These are phyloP conservation scores for Luperina nickerlii DNA, from an alignment of 2,888 invertebrate genomes.

Conservation along the genomic window DNA sequence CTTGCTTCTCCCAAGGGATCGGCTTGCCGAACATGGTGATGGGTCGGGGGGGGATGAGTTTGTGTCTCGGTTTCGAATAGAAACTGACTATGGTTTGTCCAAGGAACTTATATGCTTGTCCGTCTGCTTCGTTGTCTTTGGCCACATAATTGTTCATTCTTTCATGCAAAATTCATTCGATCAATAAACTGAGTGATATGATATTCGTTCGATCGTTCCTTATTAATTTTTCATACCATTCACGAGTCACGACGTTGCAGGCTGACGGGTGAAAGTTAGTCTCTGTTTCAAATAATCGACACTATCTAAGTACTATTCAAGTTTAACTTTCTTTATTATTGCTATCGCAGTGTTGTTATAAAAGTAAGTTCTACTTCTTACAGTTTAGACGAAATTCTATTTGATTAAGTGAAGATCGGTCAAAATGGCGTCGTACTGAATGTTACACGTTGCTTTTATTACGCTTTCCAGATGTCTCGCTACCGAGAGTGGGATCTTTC, in stretches of 20 bases:
- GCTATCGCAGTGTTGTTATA: conserved; percentile 19
- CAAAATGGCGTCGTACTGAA: conserved; percentile 74
- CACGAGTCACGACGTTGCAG: conserved; percentile 15
- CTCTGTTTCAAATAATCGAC: background rate
- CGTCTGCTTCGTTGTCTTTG: background rate
- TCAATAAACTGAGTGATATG: conserved; percentile 13
- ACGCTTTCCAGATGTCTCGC: conserved; percentile 91
- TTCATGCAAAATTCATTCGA: conserved; percentile 19
- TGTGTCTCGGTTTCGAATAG: too few relatives aligned
- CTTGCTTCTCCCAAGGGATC: too few relatives aligned
- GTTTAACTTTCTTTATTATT: background rate
- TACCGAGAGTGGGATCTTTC: conserved; percentile 95
- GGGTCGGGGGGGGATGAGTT: too few relatives aligned
- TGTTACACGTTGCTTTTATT: conserved; percentile 62
- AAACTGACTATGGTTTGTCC: too few relatives aligned
- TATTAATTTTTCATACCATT: conserved; percentile 41
- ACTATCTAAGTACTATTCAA: background rate
- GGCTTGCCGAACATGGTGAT: too few relatives aligned
- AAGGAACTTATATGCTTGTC: too few relatives aligned
- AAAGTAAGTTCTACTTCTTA: conserved; percentile 46
- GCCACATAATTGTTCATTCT: conserved; percentile 19
- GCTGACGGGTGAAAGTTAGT: conserved; percentile 12
- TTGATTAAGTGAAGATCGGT: background rate
- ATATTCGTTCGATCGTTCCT: background rate
- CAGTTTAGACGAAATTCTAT: background rate